Base-by-base conservation (phyloP, 2,888 invertebrate genomes). In the Acheta domesticus region DNA sequence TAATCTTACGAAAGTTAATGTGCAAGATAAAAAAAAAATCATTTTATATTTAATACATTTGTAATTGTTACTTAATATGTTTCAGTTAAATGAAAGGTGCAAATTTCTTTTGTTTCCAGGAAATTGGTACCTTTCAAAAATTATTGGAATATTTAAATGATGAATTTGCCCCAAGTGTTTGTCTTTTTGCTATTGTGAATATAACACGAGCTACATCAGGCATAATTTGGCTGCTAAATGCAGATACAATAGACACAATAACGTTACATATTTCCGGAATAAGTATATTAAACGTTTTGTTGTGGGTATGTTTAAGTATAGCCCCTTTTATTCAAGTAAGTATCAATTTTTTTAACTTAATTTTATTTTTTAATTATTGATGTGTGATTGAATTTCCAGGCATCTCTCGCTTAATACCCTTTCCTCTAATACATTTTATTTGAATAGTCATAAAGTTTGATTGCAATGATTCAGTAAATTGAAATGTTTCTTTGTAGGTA, bases 111-210 rank as follows among this genome's bases (percentile, higher is more conserved):
- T 80, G 80, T 80, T 86, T 87, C 74, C 85, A 94, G 93, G 94
- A 94, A 88, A 91, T 95, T 81, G 90, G 92, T 1, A 95, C 95
- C 85, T 94, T 95, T 83, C 91, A 91, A 81, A 94, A 94, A 84
- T 87, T 95, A 80, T 86, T 95, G 36, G 91, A 91, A 82, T 94
- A 94, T 84, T 89, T 95, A 76, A 96, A 96, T 86, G 90, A 92
- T 82, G 92, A 93, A 84, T 88, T 94, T 75, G 91, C 94, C 2
- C 91, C 93, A 0, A 92, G 94, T 1, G 92, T 95, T 8, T 93
- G 93, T 84, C 89, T 95, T 83, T 92, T 94, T 84, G 93, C 93
- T 8, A 88, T 94, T 12, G 91, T 94, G 81, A 94, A 94, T 86
- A 85, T 93, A 75, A 91, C 93, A 4, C 94, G 93, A 89, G 92